These are phyloP conservation scores for Dryobota labecula DNA, from an alignment of 2,888 invertebrate species.

Conservation along the genomic window DNA sequence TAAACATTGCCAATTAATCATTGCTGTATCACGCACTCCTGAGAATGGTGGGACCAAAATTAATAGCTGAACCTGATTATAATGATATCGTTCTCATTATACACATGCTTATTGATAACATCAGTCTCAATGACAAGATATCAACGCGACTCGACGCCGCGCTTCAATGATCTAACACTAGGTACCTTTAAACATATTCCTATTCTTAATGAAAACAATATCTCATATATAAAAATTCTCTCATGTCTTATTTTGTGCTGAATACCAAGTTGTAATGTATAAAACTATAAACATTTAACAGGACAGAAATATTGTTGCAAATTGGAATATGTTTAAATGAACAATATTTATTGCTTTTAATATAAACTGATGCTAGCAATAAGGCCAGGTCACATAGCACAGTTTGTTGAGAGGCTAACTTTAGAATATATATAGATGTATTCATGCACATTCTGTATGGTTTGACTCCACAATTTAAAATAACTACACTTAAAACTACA, in stretches of 20 bases:
- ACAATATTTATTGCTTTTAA: conserved; percentile 81
- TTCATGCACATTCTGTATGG: conserved; percentile 69
- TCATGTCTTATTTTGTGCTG: conserved; percentile 80
- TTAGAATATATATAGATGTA: conserved; percentile 57
- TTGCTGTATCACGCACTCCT: conserved; percentile 71
- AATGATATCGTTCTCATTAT: conserved; percentile 67
- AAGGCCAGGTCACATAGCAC: conserved; percentile 73
- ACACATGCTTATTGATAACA: conserved; percentile 84
- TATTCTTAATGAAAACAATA: conserved; percentile 76
- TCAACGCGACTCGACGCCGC: conserved; percentile 76
- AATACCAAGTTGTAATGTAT: conserved; percentile 64
- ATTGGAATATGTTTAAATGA: conserved; percentile 76
- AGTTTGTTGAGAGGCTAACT: conserved; percentile 68
- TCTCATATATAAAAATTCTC: conserved; percentile 78
- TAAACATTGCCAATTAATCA: conserved; percentile 81
- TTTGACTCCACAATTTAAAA: conserved; percentile 74
- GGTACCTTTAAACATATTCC: conserved; percentile 78
- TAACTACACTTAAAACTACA: conserved; percentile 83
- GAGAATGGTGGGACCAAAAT: conserved; percentile 71
- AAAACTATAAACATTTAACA: conserved; percentile 64
- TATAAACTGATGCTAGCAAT: conserved; percentile 86
- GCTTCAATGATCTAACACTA: conserved; percentile 77
- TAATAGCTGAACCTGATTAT: conserved; percentile 66
- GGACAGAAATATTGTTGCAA: conserved; percentile 69
- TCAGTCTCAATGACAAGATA: conserved; percentile 86